Evolutionary conservation across 2,797 vertebrate species (phyloP), one percentile per base, ranked within the genome.

Genomic region (Gambusia yucatana): DNA sequence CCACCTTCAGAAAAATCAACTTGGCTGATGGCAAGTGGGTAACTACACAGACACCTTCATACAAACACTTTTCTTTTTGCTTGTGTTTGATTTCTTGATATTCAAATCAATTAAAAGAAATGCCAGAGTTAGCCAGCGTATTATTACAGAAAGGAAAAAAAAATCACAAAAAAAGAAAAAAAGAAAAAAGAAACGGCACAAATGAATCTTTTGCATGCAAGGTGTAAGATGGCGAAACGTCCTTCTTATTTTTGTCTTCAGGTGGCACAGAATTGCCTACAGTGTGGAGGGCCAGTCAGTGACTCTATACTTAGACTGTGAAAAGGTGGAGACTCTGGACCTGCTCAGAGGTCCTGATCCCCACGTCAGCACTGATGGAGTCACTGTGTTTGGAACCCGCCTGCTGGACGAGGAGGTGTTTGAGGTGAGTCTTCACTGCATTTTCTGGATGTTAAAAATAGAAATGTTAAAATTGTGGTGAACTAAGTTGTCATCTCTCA

Each of bases 261-360:
- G 98, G 94, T 99, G 98, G 98, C 98, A 99, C 92, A 92, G 98
- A n/a, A 86, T 99, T 30, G 98, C 98, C 0, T 96, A 99, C 94
- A 98, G 98, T 0, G 93, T 99, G 74, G 95, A 98, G 79, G 97
- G 96, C 87, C 97, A 97, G 82, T 96, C 96, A 0, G 96, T 98
- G 89, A 98, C 98, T 1, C 91, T 99, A 82, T 94, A 97, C 86
- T 91, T 99, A 84, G 98, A 99, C 94, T 99, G 98, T 86, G 95
- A 94, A 80, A 97, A 97, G 95, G 95, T 96, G 84, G 90, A 94
- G 70, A 98, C 96, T 14, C 96, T 97, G 67, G 93, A 96, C 70
- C 95, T 99, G 25, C 96, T 94, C 84, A 93, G 98, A 77, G 97
- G 97, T 1, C 93, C 93, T 0, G 94, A 97, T 57, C 96, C 98